Evolutionary conservation across 2,888 invertebrate genomes (phyloP).

Genomic region (Nymphalis urticae): DNA sequence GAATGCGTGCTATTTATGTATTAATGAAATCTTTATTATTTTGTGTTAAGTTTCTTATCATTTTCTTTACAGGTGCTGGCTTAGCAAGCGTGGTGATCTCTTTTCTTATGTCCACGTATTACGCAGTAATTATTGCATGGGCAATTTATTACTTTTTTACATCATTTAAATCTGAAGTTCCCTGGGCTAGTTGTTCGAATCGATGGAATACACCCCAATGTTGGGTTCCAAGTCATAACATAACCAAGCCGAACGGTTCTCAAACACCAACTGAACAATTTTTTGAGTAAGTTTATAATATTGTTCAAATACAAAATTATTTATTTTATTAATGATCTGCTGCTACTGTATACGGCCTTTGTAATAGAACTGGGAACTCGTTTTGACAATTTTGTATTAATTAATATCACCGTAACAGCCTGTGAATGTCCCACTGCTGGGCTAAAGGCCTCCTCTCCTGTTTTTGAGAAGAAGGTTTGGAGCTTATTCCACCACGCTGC

Average conservation of each 20-base stretch:
- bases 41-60: background rate
- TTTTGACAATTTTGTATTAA: too few relatives aligned
- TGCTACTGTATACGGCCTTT: too few relatives aligned
- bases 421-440: too few relatives aligned
- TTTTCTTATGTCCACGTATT: conserved; percentile 96
- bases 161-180: conserved; percentile 92
- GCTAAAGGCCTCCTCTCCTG: too few relatives aligned
- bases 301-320: conserved; percentile 12
- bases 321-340: too few relatives aligned
- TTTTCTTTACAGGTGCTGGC: conserved; percentile 87
- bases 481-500: too few relatives aligned
- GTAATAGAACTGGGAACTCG: too few relatives aligned
- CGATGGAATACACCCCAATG: conserved; percentile 92
- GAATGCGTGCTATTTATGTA: too few relatives aligned
- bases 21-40: too few relatives aligned
- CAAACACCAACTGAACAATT: conserved; percentile 95
- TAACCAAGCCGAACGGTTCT: conserved; percentile 85
- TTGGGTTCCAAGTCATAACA: conserved; percentile 88
- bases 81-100: conserved; percentile 96
- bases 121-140: conserved; percentile 97
- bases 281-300: conserved; percentile 87
- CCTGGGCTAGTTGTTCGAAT: conserved; percentile 94
- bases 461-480: too few relatives aligned
- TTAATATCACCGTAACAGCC: too few relatives aligned
- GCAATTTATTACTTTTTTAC: conserved; percentile 96